Evolutionary conservation across 37 sponge, comb jelly and placozoan species (phyloP).

Genomic region (Chondrosia reniformis): DNA sequence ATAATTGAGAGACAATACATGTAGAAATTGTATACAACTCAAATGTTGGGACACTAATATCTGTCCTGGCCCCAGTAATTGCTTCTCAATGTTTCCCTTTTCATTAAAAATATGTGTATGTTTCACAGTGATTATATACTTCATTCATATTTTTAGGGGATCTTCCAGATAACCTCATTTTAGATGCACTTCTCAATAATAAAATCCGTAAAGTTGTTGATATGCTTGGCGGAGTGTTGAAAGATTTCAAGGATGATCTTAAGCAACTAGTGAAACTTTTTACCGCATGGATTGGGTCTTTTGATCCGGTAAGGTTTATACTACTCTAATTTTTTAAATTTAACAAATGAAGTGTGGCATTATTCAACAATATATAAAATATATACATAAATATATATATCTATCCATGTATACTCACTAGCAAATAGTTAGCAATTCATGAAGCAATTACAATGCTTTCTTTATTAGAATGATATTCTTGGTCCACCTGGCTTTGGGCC

Average conservation of each 20-base stretch:
- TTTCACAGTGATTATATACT: too few relatives aligned
- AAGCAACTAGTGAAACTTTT: not conserved
- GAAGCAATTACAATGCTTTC: not conserved
- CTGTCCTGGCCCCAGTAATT: too few relatives aligned
- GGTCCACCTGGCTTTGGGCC: slow-evolving; percentile 24
- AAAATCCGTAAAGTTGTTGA: too few relatives aligned
- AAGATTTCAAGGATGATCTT: not conserved
- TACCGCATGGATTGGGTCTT: not conserved
- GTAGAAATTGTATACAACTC: too few relatives aligned
- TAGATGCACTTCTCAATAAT: too few relatives aligned
- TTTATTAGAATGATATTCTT: slow-evolving; percentile 31
- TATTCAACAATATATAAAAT: not conserved
- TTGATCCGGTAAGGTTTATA: not conserved
- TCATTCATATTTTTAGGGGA: too few relatives aligned
- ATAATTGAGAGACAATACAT: too few relatives aligned
- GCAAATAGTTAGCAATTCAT: not conserved
- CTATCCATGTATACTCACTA: not conserved
- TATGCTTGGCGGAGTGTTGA: too few relatives aligned
- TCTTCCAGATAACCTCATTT: too few relatives aligned
- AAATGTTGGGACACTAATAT: too few relatives aligned
- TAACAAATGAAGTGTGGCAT: not conserved
- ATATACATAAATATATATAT: not conserved
- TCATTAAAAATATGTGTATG: too few relatives aligned
- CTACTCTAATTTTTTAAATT: not conserved
- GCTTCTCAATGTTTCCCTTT: too few relatives aligned